Evolutionary conservation across 37 sponge, comb jelly and placozoan genomes (phyloP).

Genomic region (Lycopodina hypogea): DNA sequence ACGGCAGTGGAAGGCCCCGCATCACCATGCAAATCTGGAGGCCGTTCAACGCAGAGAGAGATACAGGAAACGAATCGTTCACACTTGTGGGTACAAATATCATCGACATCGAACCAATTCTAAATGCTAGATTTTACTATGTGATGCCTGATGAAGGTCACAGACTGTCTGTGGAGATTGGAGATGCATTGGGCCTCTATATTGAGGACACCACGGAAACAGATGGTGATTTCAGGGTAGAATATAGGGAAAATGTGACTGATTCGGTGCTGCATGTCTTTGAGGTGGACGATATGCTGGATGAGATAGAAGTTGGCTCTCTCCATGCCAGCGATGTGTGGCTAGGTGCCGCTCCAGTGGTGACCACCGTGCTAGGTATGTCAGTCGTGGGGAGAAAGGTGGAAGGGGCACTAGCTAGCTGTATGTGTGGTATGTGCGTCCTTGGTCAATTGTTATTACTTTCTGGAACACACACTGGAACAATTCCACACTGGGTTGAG

Average conservation of each 20-base stretch:
- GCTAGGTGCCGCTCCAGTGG: no score
- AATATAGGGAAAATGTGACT: conserved; percentile 1
- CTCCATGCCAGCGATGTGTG: no score
- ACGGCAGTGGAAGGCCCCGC: neutral
- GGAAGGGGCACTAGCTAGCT: no score
- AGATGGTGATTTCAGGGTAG: neutral
- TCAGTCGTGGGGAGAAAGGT: no score
- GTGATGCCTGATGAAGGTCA: neutral
- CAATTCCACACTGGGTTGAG: no score
- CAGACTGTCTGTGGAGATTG: neutral
- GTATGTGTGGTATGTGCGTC: no score
- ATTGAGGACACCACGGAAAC: neutral
- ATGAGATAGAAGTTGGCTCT: no score
- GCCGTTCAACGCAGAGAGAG: neutral
- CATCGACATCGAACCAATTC: neutral
- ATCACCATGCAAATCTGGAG: conserved; percentile 20
- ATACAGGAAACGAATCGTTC: neutral
- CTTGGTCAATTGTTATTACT: no score
- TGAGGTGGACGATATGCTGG: no score
- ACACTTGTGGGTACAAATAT: neutral
- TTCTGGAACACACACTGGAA: no score
- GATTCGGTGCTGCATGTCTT: neutral
- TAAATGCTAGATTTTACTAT: neutral
- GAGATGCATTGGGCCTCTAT: conserved; percentile 19
- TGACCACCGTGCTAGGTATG: no score